Evolutionary conservation across 2,113 vertebrate genomes (phyloP).

Genomic region (Merops nubicus): DNA sequence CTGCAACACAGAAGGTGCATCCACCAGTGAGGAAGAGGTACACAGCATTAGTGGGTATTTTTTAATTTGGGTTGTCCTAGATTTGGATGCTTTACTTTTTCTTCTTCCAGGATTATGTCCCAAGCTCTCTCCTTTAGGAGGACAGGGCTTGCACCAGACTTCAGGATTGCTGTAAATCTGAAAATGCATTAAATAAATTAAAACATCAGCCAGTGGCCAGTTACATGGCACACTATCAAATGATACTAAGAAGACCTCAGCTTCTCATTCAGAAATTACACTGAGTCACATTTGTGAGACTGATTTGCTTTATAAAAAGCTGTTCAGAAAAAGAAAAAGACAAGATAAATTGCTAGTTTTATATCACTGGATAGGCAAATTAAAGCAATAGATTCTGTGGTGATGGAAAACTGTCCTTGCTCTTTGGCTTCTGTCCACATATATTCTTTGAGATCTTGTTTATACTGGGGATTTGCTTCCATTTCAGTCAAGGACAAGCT

Average conservation of each 20-base stretch:
- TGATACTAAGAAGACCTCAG: neutral
- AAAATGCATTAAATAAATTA: slow-evolving; percentile 8
- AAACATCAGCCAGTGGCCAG: neutral
- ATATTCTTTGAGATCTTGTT: neutral
- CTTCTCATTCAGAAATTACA: slow-evolving; percentile 2
- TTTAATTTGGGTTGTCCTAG: neutral
- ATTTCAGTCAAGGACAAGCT: neutral
- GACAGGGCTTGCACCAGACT: neutral
- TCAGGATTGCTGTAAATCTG: neutral
- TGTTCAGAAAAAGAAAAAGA: neutral
- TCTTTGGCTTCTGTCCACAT: neutral
- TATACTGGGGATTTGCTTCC: neutral
- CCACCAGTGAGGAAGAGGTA: neutral
- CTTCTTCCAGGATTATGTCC: neutral
- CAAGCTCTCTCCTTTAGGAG: neutral
- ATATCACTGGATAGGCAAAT: neutral
- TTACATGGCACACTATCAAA: neutral
- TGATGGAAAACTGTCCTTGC: neutral
- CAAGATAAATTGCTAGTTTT: slow-evolving; percentile 12
- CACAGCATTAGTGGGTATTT: rapidly evolving
- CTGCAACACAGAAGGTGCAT: neutral
- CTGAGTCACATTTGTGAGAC: neutral
- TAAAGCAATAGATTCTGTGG: neutral
- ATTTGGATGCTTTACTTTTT: neutral
- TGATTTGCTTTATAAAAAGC: neutral